A percentile compares a stretch with the other conserved stretches of the same genome.
These are phyloP conservation scores for Heliornis fulica DNA, from an alignment of 2,113 vertebrate species.

Conservation along the genomic window DNA sequence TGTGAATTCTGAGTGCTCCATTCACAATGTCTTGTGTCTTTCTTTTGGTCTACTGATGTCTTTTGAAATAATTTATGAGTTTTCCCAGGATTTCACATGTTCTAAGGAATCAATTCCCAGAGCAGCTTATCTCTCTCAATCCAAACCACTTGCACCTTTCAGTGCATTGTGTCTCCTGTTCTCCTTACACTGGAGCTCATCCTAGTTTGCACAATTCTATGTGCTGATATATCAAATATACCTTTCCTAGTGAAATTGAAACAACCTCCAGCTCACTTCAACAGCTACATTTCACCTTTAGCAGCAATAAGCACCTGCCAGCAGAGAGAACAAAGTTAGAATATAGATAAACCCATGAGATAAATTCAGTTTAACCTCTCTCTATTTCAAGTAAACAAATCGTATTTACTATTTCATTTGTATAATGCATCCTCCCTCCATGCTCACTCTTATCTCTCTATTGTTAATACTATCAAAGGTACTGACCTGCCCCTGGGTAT, in stretches of 20 bases:
- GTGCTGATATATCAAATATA: background rate
- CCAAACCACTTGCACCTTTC: background rate
- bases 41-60: background rate
- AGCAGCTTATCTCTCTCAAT: background rate
- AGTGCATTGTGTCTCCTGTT: rapidly evolving
- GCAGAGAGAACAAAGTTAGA: background rate
- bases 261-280: background rate
- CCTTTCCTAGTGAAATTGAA: background rate
- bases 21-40: background rate
- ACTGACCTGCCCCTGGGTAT: background rate
- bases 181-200: background rate
- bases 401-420: background rate
- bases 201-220: background rate
- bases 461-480: background rate
- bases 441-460: background rate
- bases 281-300: background rate
- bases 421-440: background rate
- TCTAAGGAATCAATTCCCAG: background rate
- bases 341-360: background rate
- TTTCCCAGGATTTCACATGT: background rate
- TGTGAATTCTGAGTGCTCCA: background rate
- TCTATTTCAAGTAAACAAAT: conserved; percentile 13
- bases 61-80: background rate
- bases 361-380: background rate
- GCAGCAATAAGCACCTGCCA: background rate